Evolutionary conservation across 2,888 invertebrate species (phyloP).

Genomic region (Malthinus seriepunctatus): DNA sequence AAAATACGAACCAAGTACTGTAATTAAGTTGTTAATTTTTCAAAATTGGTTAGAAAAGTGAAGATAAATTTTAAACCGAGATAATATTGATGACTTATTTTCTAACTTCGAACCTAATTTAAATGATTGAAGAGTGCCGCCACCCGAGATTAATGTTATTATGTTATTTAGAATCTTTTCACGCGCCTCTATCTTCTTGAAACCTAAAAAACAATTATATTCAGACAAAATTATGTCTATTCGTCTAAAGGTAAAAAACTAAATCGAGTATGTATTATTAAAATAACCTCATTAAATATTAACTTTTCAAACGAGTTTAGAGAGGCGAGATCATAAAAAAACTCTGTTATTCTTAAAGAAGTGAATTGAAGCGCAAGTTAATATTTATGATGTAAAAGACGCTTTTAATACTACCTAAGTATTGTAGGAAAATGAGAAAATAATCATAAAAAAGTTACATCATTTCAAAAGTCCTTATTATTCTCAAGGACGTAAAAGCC

Average conservation of each 20-base stretch:
- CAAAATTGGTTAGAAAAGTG: too few species aligned
- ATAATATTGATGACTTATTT: background rate
- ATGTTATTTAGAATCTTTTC: background rate
- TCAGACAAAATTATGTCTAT: background rate
- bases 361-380: too few species aligned
- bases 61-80: too few species aligned
- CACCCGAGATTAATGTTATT: background rate
- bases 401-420: too few species aligned
- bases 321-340: background rate
- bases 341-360: background rate
- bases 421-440: too few species aligned
- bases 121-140: background rate
- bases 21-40: too few species aligned
- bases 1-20: too few species aligned
- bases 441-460: too few species aligned
- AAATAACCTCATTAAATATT: background rate
- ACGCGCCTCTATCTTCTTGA: background rate
- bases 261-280: conserved; percentile 2
- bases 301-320: conserved; percentile 1
- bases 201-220: conserved; percentile 1
- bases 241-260: background rate
- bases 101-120: background rate
- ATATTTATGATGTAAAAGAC: too few species aligned
- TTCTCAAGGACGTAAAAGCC: too few species aligned
- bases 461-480: too few species aligned